Percentiles rank a stretch among this genome's conserved stretches.
These are phyloP conservation scores for Athalia rosae DNA, from an alignment of 2,888 invertebrate genomes.

Conservation along the genomic window DNA sequence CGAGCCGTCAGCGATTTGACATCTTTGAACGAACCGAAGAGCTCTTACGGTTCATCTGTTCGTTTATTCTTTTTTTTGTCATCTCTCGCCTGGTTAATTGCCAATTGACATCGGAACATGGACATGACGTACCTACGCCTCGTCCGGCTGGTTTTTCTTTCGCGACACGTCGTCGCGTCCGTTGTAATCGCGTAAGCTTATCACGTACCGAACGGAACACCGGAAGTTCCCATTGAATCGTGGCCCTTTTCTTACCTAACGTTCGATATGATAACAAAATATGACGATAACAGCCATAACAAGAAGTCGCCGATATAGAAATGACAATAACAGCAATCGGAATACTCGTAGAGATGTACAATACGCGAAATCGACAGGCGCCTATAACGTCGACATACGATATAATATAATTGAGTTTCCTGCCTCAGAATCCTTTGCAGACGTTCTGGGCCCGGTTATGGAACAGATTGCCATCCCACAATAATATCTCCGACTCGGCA, in stretches of 20 bases:
- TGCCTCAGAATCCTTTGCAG: constrained; percentile 34
- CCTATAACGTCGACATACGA: constrained; percentile 37
- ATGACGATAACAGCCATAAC: constrained; percentile 10
- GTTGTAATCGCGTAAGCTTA: constrained; percentile 49
- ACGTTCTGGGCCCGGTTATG: constrained; percentile 14
- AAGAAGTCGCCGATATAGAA: constrained; percentile 13
- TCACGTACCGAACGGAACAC: constrained; percentile 51
- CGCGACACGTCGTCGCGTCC: too few relatives aligned
- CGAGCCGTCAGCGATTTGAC: not conserved
- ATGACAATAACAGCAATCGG: constrained; percentile 25
- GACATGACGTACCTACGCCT: not conserved
- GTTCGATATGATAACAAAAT: constrained; percentile 7
- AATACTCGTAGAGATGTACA: constrained; percentile 33
- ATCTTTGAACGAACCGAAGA: not conserved
- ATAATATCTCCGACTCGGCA: constrained; percentile 23
- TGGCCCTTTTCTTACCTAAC: constrained; percentile 15
- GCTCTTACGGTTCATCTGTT: not conserved
- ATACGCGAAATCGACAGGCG: constrained; percentile 31
- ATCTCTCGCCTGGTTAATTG: not conserved
- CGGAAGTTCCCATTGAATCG: constrained; percentile 52
- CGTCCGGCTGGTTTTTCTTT: not conserved
- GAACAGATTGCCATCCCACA: constrained; percentile 26
- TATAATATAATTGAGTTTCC: constrained; percentile 45
- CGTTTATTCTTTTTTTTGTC: not conserved
- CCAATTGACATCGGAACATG: not conserved